Conservation (phyloP, 2,888 invertebrate species). For the Oscheius onirici region DNA sequence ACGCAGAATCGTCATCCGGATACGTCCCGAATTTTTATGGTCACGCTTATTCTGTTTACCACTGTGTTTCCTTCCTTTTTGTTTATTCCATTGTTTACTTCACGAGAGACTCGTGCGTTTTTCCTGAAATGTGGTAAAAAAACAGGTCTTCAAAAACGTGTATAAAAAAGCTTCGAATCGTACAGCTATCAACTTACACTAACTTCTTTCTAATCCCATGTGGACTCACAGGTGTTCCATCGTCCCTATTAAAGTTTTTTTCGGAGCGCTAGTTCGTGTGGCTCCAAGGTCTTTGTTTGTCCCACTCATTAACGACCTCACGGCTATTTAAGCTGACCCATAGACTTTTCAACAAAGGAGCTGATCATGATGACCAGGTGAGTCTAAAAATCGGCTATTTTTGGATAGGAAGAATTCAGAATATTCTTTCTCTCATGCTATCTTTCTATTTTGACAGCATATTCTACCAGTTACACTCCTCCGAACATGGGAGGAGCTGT, state of each 20-base stretch:
- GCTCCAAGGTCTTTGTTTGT: constrained; percentile 28
- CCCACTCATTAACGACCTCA: constrained; percentile 20
- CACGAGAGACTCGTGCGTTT: no score
- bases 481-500: constrained; percentile 31
- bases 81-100: no score
- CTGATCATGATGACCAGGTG: constrained; percentile 17
- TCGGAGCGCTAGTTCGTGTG: constrained; percentile 15
- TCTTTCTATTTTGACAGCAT: background rate
- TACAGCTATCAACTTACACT: no score
- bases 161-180: no score
- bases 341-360: background rate
- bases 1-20: no score
- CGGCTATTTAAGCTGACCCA: constrained; percentile 20
- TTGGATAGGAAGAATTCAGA: background rate
- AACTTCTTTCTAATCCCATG: no score
- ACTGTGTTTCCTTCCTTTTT: no score
- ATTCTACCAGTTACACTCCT: constrained; percentile 22
- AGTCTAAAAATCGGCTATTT: background rate
- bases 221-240: no score
- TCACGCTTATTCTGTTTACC: no score
- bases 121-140: no score
- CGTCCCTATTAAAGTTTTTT: background rate
- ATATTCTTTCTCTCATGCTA: background rate
- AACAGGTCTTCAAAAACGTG: no score
- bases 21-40: no score